Percentiles rank a stretch among this genome's conserved stretches.
These are phyloP conservation scores for Archips xylosteana DNA, from an alignment of 2,888 invertebrate genomes.

Conservation along the genomic window DNA sequence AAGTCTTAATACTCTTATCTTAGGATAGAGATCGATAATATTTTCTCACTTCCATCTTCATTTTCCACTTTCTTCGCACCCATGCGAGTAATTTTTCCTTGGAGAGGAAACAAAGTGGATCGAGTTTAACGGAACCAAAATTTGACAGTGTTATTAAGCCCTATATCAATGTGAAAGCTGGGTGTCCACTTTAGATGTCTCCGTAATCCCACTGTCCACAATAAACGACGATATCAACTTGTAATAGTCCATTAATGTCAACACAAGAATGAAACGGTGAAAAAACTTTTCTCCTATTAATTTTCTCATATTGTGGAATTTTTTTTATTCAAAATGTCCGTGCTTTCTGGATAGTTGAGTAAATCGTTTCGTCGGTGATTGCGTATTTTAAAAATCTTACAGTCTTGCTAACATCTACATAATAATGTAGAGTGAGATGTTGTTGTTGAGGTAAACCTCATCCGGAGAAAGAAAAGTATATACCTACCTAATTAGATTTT, in stretches of 20 bases:
- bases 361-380: background rate
- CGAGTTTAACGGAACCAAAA: slow-evolving; percentile 10
- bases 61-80: background rate
- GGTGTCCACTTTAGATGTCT: background rate
- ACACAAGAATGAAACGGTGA: slow-evolving; percentile 39
- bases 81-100: background rate
- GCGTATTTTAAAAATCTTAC: background rate
- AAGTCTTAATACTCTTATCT: background rate
- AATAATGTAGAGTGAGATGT: no score
- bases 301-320: background rate
- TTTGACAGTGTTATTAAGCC: slow-evolving; percentile 14
- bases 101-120: background rate
- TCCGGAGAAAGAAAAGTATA: no score
- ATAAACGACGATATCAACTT: slow-evolving; percentile 34
- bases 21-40: background rate
- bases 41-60: no score
- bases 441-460: no score
- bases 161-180: slow-evolving; percentile 17
- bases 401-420: no score
- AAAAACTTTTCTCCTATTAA: slow-evolving; percentile 10
- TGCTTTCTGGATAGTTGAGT: slow-evolving; percentile 2
- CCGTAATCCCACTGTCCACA: slow-evolving; percentile 35
- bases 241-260: slow-evolving; percentile 69
- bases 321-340: background rate
- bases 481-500: no score